Conservation (phyloP, 2,113 vertebrate species). For the Thryonomys swinderianus region DNA sequence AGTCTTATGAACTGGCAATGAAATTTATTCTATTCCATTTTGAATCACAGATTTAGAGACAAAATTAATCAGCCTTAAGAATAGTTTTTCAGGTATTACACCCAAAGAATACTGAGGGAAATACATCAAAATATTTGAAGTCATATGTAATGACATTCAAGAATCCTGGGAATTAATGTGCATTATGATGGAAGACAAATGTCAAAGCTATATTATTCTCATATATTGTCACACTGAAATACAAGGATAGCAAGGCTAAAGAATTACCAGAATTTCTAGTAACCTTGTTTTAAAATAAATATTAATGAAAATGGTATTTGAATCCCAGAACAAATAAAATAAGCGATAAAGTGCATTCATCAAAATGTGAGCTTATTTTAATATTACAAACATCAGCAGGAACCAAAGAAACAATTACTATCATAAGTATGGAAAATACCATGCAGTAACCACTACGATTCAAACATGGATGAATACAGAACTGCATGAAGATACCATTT, state of each 20-base stretch:
- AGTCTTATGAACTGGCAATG: not conserved
- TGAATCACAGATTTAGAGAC: constrained; percentile 1
- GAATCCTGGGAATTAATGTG: not conserved
- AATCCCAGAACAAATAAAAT: not conserved
- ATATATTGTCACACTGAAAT: not conserved
- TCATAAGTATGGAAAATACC: not conserved
- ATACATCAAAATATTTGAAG: constrained; percentile 52
- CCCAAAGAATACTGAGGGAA: not conserved
- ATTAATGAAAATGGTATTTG: constrained; percentile 9
- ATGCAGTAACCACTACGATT: not conserved
- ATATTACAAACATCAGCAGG: not conserved
- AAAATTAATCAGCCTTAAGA: not conserved
- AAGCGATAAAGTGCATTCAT: not conserved
- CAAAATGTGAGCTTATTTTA: not conserved
- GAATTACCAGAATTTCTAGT: not conserved
- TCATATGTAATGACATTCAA: not conserved
- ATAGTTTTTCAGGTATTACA: constrained; percentile 28
- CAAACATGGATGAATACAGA: not conserved
- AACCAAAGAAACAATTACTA: not conserved
- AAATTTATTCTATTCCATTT: not conserved
- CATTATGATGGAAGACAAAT: not conserved
- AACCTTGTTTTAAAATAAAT: not conserved
- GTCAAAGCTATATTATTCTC: not conserved
- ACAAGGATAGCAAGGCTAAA: not conserved
- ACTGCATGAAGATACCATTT: not conserved